Evolutionary conservation across 2,797 vertebrate genomes (phyloP), one percentile per base, ranked within the genome.

Genomic region (Thunnus albacares): DNA sequence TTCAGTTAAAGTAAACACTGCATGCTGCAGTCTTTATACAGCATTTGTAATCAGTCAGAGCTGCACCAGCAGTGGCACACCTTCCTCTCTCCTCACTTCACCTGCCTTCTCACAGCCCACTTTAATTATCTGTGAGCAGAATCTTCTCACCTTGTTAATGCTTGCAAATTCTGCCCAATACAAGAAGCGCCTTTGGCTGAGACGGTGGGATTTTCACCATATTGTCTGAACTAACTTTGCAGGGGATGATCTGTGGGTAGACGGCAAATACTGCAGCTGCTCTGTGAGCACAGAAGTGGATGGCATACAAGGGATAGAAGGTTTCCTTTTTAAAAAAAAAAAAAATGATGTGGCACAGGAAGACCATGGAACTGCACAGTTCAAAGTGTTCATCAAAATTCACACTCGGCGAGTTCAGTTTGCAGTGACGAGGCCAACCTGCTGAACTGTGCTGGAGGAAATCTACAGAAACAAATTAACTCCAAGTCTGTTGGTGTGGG

Each of bases 391-490:
- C 82, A 88, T 92, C 77, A 84, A 79, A 88, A 92, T 92, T 89
- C 84, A 85, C 75, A 89, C 72, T 83, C 38, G 13, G 47, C 22
- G 7, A 71, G 72, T 84, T 86, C 76, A 61, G 79, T 69, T 84
- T 53, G 78, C 82, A 73, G 77, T 22, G 60, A 65, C 5, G 7
- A 65, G 71, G 58, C 66, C 78, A 55, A 87, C 83, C 83, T 88
- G 83, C 91, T 87, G 90, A 92, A 87, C 89, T 71, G 80, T 71
- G 83, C 87, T 78, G 79, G 73, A 86, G 72, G 86, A 91, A 92
- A 92, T 91, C 92, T 90, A 93, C 91, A 85, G 84, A 84, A 89
- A 91, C 87, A 90, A 88, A 91, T 90, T 86, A 85, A 89, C 86
- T 93, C 75, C 53, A 71, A 74, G 85, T 82, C 72, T 84, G 71